A percentile compares a stretch with the other conserved stretches of the same genome.
phyloP scores from a whole-genome alignment of 2,113 vertebrate species.

The Puffinus mauretanicus region DNA sequence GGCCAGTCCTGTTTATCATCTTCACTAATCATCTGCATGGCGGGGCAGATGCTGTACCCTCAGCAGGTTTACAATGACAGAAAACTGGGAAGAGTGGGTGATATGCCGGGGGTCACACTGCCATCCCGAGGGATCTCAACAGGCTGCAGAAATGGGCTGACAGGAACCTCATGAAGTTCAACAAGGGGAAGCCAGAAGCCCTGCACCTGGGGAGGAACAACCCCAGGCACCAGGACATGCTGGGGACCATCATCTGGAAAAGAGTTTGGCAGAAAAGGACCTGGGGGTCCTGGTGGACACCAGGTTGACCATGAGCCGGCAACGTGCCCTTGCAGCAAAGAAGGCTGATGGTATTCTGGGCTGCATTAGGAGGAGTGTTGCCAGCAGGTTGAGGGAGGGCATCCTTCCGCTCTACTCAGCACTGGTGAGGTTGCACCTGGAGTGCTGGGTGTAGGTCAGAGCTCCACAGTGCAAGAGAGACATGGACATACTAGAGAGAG shows the following conservation, averaged over 20 bases:
- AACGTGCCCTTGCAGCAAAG: background rate
- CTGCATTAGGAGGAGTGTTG: background rate
- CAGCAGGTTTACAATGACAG: background rate
- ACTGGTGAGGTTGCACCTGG: background rate
- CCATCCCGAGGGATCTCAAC: background rate
- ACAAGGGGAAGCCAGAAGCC: background rate
- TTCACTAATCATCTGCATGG: background rate
- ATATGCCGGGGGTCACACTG: background rate
- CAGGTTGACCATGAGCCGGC: background rate
- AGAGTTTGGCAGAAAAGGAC: background rate
- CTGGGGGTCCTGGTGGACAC: background rate
- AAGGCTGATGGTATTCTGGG: background rate
- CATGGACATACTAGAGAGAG: background rate
- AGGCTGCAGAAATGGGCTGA: background rate
- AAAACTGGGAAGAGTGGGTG: background rate
- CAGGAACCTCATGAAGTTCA: background rate
- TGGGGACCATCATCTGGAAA: background rate
- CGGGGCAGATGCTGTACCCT: background rate
- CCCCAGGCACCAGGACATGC: background rate
- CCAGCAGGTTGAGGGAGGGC: background rate
- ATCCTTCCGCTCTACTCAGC: background rate
- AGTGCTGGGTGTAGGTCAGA: background rate
- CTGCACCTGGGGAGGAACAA: background rate
- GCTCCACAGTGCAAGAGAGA: background rate
- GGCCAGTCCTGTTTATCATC: background rate